Evolutionary conservation across 2,888 invertebrate species (phyloP), one percentile per base, ranked within the genome.

Genomic region (Erebia palarica): DNA sequence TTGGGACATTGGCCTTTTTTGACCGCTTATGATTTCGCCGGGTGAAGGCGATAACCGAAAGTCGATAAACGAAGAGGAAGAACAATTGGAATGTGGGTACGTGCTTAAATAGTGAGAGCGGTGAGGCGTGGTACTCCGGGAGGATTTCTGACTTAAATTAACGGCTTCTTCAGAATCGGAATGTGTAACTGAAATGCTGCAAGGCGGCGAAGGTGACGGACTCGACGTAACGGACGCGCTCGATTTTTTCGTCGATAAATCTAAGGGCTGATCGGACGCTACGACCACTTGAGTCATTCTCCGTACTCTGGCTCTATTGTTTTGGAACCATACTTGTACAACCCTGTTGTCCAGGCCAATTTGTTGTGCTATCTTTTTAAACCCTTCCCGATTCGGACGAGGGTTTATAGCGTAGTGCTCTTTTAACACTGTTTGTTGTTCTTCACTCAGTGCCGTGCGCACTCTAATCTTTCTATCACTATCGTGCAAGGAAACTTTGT

Each of bases 261-360:
- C 99, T 70, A 99, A 91, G 0, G 99, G 99, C 84, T 98, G 97
- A 80, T 98, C 97, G 4, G 90, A 84, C 61, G 84, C 80, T 1
- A 86, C 81, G 42, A 86, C 77, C 5, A 83, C 83, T 75, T 89
- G 94, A 53, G 94, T 94, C 89, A 95, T 87, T 78, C 97, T 95
- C 63, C 98, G 95, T 82, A 98, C 98, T 68, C 98, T 94, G 0
- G 98, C 98, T 76, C 98, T 95, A 76, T 97, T 97, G 87, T 99
- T 99, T 92, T 99, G 99, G 86, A 99, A 99, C 98, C 99, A 99
- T 8, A 98, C 99, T 94, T 98, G 96, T 4, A 97, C 97, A 1
- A 97, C 97, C 71, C 97, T 94, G 58, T 96, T 96, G 70, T 96
- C 96, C 79, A 96, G 95, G 68, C 96, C 96, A 58, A 96, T 94